phyloP scores from a whole-genome alignment of 2,113 vertebrate genomes.

The Megaleporinus macrocephalus region DNA sequence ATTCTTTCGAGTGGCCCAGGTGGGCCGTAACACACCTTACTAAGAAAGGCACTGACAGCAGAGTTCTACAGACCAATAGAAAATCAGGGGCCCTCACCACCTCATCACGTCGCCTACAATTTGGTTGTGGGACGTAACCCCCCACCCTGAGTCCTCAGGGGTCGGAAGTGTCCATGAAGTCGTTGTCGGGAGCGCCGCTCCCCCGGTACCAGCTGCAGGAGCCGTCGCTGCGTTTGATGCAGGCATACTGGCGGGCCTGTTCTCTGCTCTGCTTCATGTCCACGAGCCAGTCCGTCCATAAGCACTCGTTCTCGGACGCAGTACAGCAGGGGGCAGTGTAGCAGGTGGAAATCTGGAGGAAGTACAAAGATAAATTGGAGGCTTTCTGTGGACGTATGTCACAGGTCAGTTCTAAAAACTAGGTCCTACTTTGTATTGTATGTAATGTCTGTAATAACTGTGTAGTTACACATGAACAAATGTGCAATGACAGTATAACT shows the following conservation, averaged over 20 bases:
- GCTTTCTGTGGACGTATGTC: too few species aligned
- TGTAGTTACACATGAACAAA: too few species aligned
- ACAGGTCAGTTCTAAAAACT: too few species aligned
- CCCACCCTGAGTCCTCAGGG: slow-evolving; percentile 74
- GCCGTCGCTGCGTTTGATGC: slow-evolving; percentile 83
- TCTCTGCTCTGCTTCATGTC: slow-evolving; percentile 83
- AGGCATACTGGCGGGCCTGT: slow-evolving; percentile 87
- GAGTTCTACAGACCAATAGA: slow-evolving; percentile 47
- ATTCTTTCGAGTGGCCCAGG: slow-evolving; percentile 58
- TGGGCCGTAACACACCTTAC: slow-evolving; percentile 46
- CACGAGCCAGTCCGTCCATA: slow-evolving; percentile 90
- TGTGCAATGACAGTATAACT: too few species aligned
- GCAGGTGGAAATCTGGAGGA: slow-evolving; percentile 86
- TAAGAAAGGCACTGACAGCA: slow-evolving; percentile 34
- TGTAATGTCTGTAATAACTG: too few species aligned
- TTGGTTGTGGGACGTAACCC: too few species aligned
- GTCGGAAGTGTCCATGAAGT: slow-evolving; percentile 85
- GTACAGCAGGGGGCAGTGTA: slow-evolving; percentile 82
- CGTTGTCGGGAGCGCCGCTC: slow-evolving; percentile 81
- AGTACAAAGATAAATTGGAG: background rate
- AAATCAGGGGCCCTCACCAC: background rate
- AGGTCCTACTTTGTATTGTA: too few species aligned
- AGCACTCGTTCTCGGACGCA: slow-evolving; percentile 83
- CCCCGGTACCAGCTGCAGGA: slow-evolving; percentile 89
- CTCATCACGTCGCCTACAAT: too few species aligned